Base-by-base conservation (phyloP, 2,888 invertebrate genomes). In the Chymomyza amoena region DNA sequence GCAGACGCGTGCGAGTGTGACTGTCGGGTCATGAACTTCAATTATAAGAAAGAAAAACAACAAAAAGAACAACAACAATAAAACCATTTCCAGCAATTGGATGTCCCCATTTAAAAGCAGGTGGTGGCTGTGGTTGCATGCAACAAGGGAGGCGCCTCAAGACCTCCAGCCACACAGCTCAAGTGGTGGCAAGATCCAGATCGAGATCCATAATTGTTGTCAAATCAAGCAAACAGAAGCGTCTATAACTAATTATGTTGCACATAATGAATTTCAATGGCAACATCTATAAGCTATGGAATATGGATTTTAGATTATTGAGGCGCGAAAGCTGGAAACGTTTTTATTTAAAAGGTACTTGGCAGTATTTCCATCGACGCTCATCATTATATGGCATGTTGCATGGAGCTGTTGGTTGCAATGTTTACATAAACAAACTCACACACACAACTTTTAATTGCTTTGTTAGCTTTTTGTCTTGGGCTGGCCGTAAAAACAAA, bases 1-100 rank as follows among this genome's bases (percentile, higher is more conserved):
- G 61, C 20, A 70, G 68, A 70, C 76, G 73, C 74, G 74, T 77
- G 66, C 73, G 74, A 78, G 78, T 76, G 78, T 76, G 73, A 73
- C 54, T 68, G 63, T 69, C 72, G 85, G 76, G 83, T 87, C 83
- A 76, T 83, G 83, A 83, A 87, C 88, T 83, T 80, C 86, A 83
- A 83, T 87, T 87, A 78, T 68, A 78, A 66, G 69, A 16, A 25
- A 25, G 20, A 73, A 61, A n/a, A 52, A n/a, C 39, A 7, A 5
- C n/a, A n/a, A n/a, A n/a, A n/a, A n/a, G n/a, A n/a, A n/a, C n/a
- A n/a, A n/a, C 25, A 2, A 28, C n/a, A 18, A 15, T 13, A 36
- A 16, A 56, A 69, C 73, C 78, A 80, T 76, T 75, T 79, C 77
- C 75, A 60, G 60, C 61, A 61, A 65, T 50, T 67, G 67, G 36